Base-by-base conservation (phyloP, 2,888 invertebrate genomes). In the Eupeodes latifasciatus region DNA sequence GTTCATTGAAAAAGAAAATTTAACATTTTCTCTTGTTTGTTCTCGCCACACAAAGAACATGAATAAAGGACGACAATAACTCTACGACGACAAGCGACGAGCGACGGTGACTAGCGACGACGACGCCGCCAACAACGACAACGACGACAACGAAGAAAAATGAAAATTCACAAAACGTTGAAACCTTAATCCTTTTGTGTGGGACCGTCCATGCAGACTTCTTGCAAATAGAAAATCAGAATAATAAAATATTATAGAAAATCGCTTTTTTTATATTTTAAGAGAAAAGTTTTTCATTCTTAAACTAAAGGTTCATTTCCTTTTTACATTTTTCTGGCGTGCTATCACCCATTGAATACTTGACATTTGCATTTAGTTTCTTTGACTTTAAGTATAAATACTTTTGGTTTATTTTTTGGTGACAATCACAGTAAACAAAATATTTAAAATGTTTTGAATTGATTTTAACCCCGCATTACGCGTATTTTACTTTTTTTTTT, bases 171-270 rank as follows among this genome's bases (percentile, higher is more conserved):
- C 80, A 85, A 82, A 79, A 82, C 64, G 69, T 74, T 71, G 62
- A 76, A 87, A 79, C 53, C 87, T 47, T 81, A 87, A 84, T 84
- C 84, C 87, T 84, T 84, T 87, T 87, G 87, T 87, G 66, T 81
- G 77, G 44, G 72, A 77, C 67, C 84, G 77, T 87, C 83, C 82
- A 86, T 86, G 83, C 83, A 83, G 66, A 76, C 75, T 79, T 86
- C 10, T 59, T 57, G 64, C 62, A 77, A 72, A 81, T 69, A 69
- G 53, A 53, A 69, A 69, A 69, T 69, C 51, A 53, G 53, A 69
- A 44, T 12, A 55, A 75, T 36, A 19, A 61, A 49, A 59, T 14
- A 62, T 64, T 44, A 64, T 53, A 53, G 40, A 51, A 12, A 61
- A 16, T 71, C 5, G 14, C 14, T 64, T 64, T 47, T 12, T 47